Conservation (phyloP, 2,888 invertebrate species). For the Dryobota labecula region DNA sequence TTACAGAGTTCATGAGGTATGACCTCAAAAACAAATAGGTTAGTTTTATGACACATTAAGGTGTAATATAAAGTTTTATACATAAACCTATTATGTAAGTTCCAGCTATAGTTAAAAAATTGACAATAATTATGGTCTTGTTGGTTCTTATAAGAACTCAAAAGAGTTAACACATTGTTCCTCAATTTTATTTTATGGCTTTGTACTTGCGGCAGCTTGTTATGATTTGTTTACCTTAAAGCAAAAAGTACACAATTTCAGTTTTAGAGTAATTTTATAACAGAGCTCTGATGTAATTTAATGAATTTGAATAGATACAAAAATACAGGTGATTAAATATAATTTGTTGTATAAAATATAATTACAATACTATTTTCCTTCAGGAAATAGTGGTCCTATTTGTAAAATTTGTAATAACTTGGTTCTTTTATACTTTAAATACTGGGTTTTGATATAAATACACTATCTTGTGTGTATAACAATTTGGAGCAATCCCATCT, state of each 20-base stretch:
- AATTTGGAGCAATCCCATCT: conserved; percentile 8
- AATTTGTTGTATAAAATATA: not conserved
- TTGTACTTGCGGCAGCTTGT: not conserved
- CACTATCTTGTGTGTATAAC: conserved; percentile 7
- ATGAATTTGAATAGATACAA: not conserved
- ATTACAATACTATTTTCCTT: not conserved
- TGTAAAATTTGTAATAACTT: not conserved
- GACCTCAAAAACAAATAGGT: conserved; percentile 29
- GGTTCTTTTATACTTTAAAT: not conserved
- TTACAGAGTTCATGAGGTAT: not conserved
- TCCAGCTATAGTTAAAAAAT: not conserved
- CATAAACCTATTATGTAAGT: conserved; percentile 6
- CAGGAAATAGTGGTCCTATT: not conserved
- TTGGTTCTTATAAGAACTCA: not conserved
- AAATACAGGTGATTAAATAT: not conserved
- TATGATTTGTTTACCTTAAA: conserved; percentile 33
- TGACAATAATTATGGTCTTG: not conserved
- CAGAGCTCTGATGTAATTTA: not conserved
- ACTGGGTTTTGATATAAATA: conserved; percentile 11
- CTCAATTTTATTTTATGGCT: not conserved
- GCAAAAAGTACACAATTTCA: not conserved
- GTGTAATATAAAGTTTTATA: not conserved
- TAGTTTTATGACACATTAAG: conserved; percentile 8
- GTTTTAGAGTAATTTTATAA: conserved; percentile 9
- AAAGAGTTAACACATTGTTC: not conserved